These are phyloP conservation scores for Pheosia tremula DNA, from an alignment of 2,888 invertebrate species.

Conservation along the genomic window DNA sequence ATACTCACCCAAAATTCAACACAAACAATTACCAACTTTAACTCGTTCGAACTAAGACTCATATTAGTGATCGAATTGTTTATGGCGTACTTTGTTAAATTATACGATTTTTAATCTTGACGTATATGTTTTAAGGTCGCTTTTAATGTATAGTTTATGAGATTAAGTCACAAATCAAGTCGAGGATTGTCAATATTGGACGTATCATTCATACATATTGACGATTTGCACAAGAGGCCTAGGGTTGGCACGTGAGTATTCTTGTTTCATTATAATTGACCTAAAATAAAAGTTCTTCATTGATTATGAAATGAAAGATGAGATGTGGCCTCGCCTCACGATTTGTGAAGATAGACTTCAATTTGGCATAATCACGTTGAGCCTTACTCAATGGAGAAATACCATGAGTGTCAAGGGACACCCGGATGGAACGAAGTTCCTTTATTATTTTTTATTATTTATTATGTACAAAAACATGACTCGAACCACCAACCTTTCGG, in stretches of 20 bases:
- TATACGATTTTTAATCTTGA: conserved; percentile 2
- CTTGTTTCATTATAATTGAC: background rate
- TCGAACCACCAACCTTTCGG: too few species aligned
- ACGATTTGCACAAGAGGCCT: background rate
- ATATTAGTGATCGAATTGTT: background rate
- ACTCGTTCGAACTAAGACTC: background rate
- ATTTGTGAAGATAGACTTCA: too few species aligned
- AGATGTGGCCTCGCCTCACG: too few species aligned
- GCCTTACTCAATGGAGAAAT: too few species aligned
- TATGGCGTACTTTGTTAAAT: background rate
- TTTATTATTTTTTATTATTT: too few species aligned
- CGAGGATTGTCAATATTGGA: conserved; percentile 7
- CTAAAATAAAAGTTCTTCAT: background rate
- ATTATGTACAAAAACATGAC: too few species aligned
- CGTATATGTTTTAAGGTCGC: background rate
- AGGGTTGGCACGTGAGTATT: background rate
- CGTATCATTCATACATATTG: conserved; percentile 7
- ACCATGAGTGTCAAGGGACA: too few species aligned
- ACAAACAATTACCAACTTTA: background rate
- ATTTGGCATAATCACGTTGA: too few species aligned
- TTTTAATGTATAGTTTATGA: background rate
- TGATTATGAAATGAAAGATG: too few species aligned
- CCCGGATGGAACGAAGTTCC: too few species aligned
- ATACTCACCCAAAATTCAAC: background rate
- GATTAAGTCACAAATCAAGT: conserved; percentile 3